Base-by-base conservation (phyloP, 2,113 vertebrate species). In the Pao palembangensis region DNA sequence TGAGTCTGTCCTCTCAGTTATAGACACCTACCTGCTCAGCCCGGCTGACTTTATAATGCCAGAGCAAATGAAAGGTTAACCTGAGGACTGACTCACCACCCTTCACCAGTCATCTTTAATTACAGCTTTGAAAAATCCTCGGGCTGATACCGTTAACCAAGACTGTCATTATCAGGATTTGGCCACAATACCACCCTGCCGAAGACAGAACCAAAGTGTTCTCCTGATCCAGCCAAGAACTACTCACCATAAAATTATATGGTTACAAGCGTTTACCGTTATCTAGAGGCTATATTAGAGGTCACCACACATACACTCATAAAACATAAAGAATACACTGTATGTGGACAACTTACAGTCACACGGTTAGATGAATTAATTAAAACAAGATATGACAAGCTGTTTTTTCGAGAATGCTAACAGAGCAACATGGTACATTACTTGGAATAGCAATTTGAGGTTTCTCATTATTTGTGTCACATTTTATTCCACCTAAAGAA, bases 141-240 rank as follows among this genome's bases (percentile, higher is more conserved):
- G 3, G 55, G 58, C 74, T 62, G 66, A 65, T 48, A 55, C 65
- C 77, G 73, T 72, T 56, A 44, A 55, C 61, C 51, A 28, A 53
- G 7, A n/a, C 78, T 13, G 51, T 83, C 71, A 88, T 87, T 85
- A 85, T 51, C 18, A 7, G 25, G 25, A 28, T 28, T 28, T 1
- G 54, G 69, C 21, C 31, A 46, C 3, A 0, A 4, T 1, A 31
- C 2, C 15, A 6, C n/a, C 67, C 71, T 71, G 70, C 51, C 51
- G 18, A 59, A 46, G 53, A 11, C 59, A 69, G 42, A 56, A 54
- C 64, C 31, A 0, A 3, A 7, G 23, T 13, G 21, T 56, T 41
- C 47, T 51, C 34, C 63, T 76, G 63, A 67, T 55, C 66, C 55
- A 51, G 63, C 67, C 76, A 74, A 81, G n/a, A 41, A 53, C 20